A percentile compares a stretch with the other conserved stretches of the same genome.
phyloP scores from a whole-genome alignment of 2,113 vertebrate species.

The Semnornis frantzii region DNA sequence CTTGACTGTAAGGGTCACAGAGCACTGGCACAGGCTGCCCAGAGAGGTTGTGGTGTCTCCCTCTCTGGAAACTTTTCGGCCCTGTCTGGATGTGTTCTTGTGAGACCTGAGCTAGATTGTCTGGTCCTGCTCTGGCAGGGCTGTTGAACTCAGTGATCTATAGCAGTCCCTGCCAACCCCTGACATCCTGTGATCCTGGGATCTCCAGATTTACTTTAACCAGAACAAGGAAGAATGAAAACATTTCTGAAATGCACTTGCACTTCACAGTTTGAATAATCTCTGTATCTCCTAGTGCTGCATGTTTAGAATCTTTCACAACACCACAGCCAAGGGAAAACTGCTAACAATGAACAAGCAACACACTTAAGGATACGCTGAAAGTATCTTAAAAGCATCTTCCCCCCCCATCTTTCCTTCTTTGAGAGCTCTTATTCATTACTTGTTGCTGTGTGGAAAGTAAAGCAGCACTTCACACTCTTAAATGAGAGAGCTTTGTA shows the following conservation, averaged over 20 bases:
- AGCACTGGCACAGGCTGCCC: too few species aligned
- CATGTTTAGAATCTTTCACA: neutral
- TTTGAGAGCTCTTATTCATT: neutral
- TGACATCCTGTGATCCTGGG: too few species aligned
- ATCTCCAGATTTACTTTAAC: neutral
- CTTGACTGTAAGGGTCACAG: too few species aligned
- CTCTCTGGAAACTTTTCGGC: too few species aligned
- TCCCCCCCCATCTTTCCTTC: neutral
- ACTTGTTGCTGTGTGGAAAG: neutral
- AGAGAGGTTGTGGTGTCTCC: too few species aligned
- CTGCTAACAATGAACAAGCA: neutral
- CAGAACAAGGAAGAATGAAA: neutral
- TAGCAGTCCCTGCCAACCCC: too few species aligned
- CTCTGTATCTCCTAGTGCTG: rapidly evolving
- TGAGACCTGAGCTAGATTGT: too few species aligned
- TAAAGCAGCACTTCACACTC: neutral
- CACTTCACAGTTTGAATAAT: neutral
- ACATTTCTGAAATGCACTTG: neutral
- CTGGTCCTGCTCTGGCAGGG: too few species aligned
- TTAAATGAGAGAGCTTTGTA: neutral
- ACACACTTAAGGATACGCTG: neutral
- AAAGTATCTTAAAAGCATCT: neutral
- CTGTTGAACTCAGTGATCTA: too few species aligned
- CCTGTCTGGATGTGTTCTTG: too few species aligned
- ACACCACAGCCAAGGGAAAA: neutral